phyloP scores from a whole-genome alignment of 2,797 vertebrate species.

The Rhinella marina region DNA sequence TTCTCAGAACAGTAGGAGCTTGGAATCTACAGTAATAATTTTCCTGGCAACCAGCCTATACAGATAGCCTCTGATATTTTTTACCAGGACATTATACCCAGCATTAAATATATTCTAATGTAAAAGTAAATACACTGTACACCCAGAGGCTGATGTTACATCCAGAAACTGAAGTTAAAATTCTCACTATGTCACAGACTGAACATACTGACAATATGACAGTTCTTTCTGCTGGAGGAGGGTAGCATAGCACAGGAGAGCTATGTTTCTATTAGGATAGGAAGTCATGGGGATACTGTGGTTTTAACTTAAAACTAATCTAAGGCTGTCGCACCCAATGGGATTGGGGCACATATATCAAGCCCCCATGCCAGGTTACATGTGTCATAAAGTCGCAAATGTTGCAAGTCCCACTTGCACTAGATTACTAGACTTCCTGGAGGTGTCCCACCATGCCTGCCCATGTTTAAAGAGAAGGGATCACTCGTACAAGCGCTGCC shows the following conservation, averaged over 20 bases:
- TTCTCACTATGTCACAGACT: too few species aligned
- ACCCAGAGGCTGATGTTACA: neutral
- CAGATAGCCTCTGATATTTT: neutral
- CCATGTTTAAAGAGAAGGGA: too few species aligned
- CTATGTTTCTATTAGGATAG: neutral
- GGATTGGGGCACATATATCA: too few species aligned
- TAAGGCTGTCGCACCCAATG: too few species aligned
- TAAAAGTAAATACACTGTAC: neutral
- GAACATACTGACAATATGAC: too few species aligned
- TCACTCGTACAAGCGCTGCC: too few species aligned
- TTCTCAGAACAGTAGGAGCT: slow-evolving; percentile 30
- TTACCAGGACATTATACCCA: neutral
- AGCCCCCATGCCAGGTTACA: too few species aligned
- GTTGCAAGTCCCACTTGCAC: too few species aligned
- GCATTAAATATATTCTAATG: neutral
- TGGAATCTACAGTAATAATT: slow-evolving; percentile 21
- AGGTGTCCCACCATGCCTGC: too few species aligned
- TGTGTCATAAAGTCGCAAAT: too few species aligned
- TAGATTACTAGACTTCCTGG: too few species aligned
- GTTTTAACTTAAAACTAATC: neutral
- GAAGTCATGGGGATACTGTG: neutral
- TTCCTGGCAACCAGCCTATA: neutral
- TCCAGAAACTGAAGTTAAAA: neutral
- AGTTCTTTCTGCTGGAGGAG: neutral
- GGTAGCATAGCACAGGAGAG: neutral